These are phyloP conservation scores for Mustelus asterias DNA, from an alignment of 2,113 vertebrate species.

Conservation along the genomic window DNA sequence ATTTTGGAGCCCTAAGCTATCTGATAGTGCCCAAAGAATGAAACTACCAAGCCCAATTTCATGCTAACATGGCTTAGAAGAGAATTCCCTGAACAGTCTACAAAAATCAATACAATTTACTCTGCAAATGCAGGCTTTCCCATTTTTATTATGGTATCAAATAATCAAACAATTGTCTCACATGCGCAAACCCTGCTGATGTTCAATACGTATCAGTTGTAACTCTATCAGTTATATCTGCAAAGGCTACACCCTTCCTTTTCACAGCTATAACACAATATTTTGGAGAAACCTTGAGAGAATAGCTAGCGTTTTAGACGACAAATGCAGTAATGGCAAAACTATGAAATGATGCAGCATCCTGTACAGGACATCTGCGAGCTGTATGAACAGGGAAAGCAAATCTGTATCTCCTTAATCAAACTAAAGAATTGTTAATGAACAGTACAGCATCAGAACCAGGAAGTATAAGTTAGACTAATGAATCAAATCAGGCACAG, in stretches of 20 bases:
- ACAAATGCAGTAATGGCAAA: neutral
- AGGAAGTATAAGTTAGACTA: neutral
- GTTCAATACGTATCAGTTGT: too few species aligned
- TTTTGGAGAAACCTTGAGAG: neutral
- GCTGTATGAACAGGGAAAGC: neutral
- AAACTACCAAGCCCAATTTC: too few species aligned
- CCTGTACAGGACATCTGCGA: neutral
- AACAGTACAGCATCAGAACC: too few species aligned
- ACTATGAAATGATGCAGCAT: neutral
- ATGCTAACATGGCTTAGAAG: neutral
- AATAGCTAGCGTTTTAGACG: neutral
- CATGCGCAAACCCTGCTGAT: neutral
- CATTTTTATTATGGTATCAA: neutral
- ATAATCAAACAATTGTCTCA: neutral
- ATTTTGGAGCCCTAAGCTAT: too few species aligned
- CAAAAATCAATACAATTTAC: neutral
- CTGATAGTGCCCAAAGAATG: too few species aligned
- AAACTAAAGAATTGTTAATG: too few species aligned
- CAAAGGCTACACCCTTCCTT: neutral
- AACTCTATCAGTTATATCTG: neutral
- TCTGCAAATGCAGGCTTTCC: neutral
- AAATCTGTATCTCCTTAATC: too few species aligned
- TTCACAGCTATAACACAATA: neutral
- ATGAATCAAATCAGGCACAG: neutral
- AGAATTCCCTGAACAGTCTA: neutral